Evolutionary conservation across 2,888 invertebrate genomes (phyloP), one percentile per base, ranked within the genome.

Genomic region (Strigamia transsilvanica): DNA sequence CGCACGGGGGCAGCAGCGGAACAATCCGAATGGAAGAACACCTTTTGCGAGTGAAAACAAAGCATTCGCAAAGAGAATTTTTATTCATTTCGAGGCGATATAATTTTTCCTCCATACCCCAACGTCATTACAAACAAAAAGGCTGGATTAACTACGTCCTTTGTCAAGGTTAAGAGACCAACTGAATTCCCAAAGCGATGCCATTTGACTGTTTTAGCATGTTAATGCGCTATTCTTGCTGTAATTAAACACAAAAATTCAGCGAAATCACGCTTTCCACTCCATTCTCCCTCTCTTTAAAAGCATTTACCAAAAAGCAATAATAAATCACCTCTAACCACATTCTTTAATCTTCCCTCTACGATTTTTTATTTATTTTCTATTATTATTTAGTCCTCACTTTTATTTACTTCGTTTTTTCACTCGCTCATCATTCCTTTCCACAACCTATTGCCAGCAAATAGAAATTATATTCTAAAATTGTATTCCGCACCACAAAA

Each of bases 401-500:
- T 56, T 56, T 56, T 18, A 56, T 18, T 46, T 56, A 56, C 56
- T 56, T 56, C n/a, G 7, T 6, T 56, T n/a, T 56, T 3, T 51
- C n/a, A 2, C n/a, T 15, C n/a, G n/a, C n/a, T n/a, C n/a, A n/a
- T n/a, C n/a, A 51, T 51, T 51, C 51, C 15, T 0, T 51, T 46
- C 15, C 56, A 18, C 56, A 56, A 18, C 21, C 56, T 18, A 56
- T 18, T 56, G n/a, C 15, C 46, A n/a, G 13, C 46, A 46, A 18
- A 18, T 56, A 18, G 56, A 18, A 56, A 56, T 56, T 46, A 18
- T 56, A 56, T 18, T 15, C 9, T 9, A 56, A 56, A 73, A 73
- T 32, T 73, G 27, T 27, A 73, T 73, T 56, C 56, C 10, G 56
- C 56, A 18, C 56, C 73, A 73, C 73, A 73, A 32, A 73, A 73